These are phyloP conservation scores for Centrocercus urophasianus DNA, from an alignment of 2,113 vertebrate species.

Conservation along the genomic window DNA sequence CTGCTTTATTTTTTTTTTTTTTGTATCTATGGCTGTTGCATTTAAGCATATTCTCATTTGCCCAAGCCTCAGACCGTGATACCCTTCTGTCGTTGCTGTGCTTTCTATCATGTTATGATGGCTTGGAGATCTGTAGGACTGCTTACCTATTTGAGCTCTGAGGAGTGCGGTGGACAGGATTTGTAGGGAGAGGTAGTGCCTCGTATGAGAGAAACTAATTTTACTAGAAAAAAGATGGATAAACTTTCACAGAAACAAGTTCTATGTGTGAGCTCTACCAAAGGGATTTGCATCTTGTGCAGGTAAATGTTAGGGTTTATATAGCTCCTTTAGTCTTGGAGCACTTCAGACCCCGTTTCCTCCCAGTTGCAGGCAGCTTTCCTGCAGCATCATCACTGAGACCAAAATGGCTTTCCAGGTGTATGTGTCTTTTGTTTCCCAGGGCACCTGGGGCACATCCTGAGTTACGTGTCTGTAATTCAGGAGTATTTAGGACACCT, in stretches of 20 bases:
- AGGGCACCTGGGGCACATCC: slow-evolving; percentile 32
- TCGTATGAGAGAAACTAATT: slow-evolving; percentile 19
- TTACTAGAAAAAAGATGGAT: slow-evolving; percentile 25
- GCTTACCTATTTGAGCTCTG: not conserved
- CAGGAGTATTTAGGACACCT: slow-evolving; percentile 64
- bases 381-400: not conserved
- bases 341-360: slow-evolving; percentile 15
- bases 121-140: slow-evolving; percentile 13
- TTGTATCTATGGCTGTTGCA: too few species aligned
- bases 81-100: too few species aligned
- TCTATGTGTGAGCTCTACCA: not conserved
- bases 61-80: too few species aligned
- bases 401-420: not conserved
- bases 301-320: slow-evolving; percentile 6
- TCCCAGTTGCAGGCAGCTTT: slow-evolving; percentile 39
- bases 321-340: not conserved
- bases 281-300: not conserved
- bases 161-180: not conserved
- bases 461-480: slow-evolving; percentile 28
- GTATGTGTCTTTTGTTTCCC: not conserved
- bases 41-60: too few species aligned
- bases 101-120: too few species aligned
- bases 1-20: too few species aligned
- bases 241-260: not conserved
- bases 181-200: not conserved